These are phyloP conservation scores for Agriopis leucophaearia DNA, from an alignment of 2,888 invertebrate species.

Conservation along the genomic window DNA sequence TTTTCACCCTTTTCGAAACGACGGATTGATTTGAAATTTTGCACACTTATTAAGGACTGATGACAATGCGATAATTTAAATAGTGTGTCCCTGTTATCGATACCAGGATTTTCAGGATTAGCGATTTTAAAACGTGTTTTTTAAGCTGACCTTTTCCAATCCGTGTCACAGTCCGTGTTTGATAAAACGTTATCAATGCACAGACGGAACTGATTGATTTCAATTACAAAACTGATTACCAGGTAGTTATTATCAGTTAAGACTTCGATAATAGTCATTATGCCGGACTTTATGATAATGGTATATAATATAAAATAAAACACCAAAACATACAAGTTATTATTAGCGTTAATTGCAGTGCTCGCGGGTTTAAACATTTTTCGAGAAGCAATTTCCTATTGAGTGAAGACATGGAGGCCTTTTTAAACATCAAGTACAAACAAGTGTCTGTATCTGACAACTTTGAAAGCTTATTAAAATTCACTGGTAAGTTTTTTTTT, in stretches of 20 bases:
- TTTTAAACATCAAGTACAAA: slow-evolving; percentile 3
- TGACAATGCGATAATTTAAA: no score
- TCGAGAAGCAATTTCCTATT: neutral
- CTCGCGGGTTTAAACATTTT: neutral
- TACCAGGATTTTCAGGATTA: no score
- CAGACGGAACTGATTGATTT: no score
- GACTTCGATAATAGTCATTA: neutral
- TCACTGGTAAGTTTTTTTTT: neutral
- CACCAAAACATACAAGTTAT: neutral
- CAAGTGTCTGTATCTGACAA: neutral
- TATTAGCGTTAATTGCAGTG: neutral
- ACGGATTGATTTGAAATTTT: no score
- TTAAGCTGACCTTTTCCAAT: neutral
- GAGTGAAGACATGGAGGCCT: neutral
- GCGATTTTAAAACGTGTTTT: no score
- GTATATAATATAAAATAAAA: neutral
- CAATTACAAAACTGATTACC: no score
- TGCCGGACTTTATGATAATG: neutral
- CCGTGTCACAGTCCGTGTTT: neutral
- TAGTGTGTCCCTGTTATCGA: no score
- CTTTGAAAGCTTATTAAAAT: slow-evolving; percentile 2
- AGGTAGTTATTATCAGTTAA: neutral
- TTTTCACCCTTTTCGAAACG: no score
- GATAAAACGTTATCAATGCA: neutral
- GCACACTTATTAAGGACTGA: no score